Evolutionary conservation across 1,140 invertebrate species (phyloP), one percentile per base, ranked within the genome.

Genomic region (Caenorhabditis brenneri): DNA sequence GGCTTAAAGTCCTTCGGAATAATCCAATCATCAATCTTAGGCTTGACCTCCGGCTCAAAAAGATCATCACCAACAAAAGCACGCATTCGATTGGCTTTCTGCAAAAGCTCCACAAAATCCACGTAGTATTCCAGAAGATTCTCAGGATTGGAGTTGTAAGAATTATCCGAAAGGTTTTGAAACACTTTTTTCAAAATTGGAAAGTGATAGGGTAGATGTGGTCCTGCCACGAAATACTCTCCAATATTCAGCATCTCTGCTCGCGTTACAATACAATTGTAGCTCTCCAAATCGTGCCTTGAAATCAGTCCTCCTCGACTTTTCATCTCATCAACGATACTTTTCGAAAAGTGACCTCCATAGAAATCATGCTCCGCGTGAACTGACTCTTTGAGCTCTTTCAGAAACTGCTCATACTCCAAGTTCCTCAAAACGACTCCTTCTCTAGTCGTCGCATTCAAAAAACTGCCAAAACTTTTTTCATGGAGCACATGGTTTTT

Each of bases 281-380:
- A 74, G 22, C 3, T 42, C 36, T 74, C 65, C 27, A 74, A 31
- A 19, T 74, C 65, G n/a, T 74, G 33, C 33, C 65, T 74, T 9
- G 65, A 74, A 24, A 74, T 74, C 10, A 74, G 10, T 4, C 65
- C 65, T 74, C 65, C 65, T 27, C 65, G 33, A 22, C n/a, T 74
- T 24, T 74, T 74, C 65, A 74, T 74, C n/a, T 74, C 65, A 33
- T 74, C 65, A 5, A 74, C 65, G 19, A 74, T 74, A 24, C 2
- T 42, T 15, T 74, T 74, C 0, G 36, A 39, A 24, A 74, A 74
- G 4, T 42, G 33, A 0, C 65, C 65, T 24, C 65, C 65, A 74
- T 74, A 74, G n/a, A 74, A 74, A 24, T 74, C 65, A 24, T 74
- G 65, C 10, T 74, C 65, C 7, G 65, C 65, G 15, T 74, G 65